These are phyloP conservation scores for Temnothorax longispinosus DNA, from an alignment of 1,140 invertebrate genomes.

Conservation along the genomic window DNA sequence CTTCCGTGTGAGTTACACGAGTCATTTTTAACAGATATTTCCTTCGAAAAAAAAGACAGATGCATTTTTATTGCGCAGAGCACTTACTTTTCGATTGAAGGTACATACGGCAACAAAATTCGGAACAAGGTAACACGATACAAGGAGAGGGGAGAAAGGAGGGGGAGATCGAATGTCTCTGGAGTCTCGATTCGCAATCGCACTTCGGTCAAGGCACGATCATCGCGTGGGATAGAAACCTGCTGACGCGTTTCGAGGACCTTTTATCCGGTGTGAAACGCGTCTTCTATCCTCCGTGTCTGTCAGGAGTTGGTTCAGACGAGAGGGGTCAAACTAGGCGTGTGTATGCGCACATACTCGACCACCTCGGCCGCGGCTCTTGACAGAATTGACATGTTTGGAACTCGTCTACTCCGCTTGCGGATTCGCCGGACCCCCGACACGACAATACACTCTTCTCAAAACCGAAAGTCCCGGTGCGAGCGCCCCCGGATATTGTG, in stretches of 20 bases:
- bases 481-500: conserved; percentile 42
- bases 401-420: conserved; percentile 77
- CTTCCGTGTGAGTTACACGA: neutral
- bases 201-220: conserved; percentile 69
- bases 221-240: conserved; percentile 77
- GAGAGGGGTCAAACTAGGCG: conserved; percentile 68
- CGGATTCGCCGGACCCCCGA: conserved; percentile 78
- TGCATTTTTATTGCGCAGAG: neutral
- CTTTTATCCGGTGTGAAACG: conserved; percentile 73
- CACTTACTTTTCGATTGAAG: neutral
- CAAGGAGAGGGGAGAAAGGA: neutral
- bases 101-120: conserved; percentile 46
- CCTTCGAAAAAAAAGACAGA: neutral
- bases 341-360: conserved; percentile 70
- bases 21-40: neutral
- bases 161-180: conserved; percentile 57
- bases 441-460: conserved; percentile 83
- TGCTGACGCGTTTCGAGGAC: conserved; percentile 73
- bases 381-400: conserved; percentile 75
- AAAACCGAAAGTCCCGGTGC: conserved; percentile 41
- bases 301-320: conserved; percentile 56
- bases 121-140: conserved; percentile 47
- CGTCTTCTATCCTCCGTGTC: conserved; percentile 61
- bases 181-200: conserved; percentile 72
- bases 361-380: conserved; percentile 66